Base-by-base conservation (phyloP, 1,140 invertebrate genomes). In the Lanistes nyassanus region DNA sequence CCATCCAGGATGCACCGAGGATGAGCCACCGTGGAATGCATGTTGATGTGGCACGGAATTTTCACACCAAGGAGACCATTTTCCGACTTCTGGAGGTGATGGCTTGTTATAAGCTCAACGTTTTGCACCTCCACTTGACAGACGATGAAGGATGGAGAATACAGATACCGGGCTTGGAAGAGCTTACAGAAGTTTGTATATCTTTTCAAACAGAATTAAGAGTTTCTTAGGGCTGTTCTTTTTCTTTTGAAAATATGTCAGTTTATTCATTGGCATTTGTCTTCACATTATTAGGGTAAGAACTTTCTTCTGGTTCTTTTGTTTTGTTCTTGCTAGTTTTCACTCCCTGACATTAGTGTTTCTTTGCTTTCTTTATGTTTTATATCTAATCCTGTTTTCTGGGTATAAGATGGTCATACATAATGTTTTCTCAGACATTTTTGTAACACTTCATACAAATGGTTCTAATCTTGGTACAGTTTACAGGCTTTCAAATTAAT, bases 121-220 rank as follows among this genome's bases (percentile, higher is more conserved):
- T 80, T 47, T 83, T 88, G 6, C 87, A 88, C 72, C 81, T 87
- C 7, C 87, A 88, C 75, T 74, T 88, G 66, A 80, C 87, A 0
- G 87, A 88, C 58, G 87, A 88, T 70, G 85, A 88, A 65, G 86
- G 85, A 26, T 88, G 86, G 86, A 76, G 86, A 55, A 73, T 88
- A 6, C 82, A 88, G 79, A 88, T 87, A 42, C 83, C 83, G n/a
- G 84, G 81, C 2, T 71, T 87, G 37, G 80, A 83, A 19, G 86
- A 88, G 76, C 77, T 88, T 21, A 87, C 85, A 26, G 56, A 80
- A 37, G 87, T 88, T 73, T 76, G 70, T 70, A n/a, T 23, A 47
- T 53, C 31, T 26, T 26, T 21, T 36, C 56, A 21, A 1, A 70
- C 23, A 29, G 7, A 4, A 5, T 51, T 47, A 4, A 13, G 6